These are phyloP conservation scores for Lytechinus variegatus DNA, from an alignment of 35 echinoderm and acorn worm species.

Conservation along the genomic window DNA sequence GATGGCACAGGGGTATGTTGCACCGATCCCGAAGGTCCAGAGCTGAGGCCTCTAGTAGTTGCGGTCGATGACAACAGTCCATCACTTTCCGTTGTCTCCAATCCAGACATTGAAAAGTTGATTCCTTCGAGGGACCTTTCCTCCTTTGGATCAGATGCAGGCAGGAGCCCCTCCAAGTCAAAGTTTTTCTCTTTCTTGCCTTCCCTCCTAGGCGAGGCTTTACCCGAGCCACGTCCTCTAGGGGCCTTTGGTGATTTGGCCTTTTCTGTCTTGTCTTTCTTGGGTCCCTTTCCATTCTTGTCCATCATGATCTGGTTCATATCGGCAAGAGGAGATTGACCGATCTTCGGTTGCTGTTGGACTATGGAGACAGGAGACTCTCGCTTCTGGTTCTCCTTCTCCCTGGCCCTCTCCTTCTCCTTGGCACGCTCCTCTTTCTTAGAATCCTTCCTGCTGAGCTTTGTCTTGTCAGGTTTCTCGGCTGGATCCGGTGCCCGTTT, in stretches of 20 bases:
- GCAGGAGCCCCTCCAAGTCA: constrained; percentile 46
- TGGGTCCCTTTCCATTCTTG: constrained; percentile 32
- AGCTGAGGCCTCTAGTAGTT: background rate
- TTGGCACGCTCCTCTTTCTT: constrained; percentile 54
- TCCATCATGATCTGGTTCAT: constrained; percentile 25
- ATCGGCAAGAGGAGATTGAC: background rate
- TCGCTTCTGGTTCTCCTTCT: constrained; percentile 9
- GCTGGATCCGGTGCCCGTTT: constrained; percentile 2
- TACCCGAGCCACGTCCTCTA: constrained; percentile 4
- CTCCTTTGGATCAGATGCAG: background rate
- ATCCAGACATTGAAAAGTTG: background rate
- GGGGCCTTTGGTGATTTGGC: constrained; percentile 47
- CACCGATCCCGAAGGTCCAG: background rate
- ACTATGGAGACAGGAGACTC: background rate
- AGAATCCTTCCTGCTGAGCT: constrained; percentile 52
- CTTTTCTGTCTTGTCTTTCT: constrained; percentile 39
- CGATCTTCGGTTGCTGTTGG: constrained; percentile 31
- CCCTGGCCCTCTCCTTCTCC: constrained; percentile 37
- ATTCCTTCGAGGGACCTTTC: background rate
- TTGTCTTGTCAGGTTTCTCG: constrained; percentile 42
- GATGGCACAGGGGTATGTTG: background rate
- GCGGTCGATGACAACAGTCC: background rate
- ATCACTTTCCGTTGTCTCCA: background rate
- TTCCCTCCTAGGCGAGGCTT: constrained; percentile 45
- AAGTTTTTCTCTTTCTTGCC: constrained; percentile 18